Base-by-base conservation (phyloP, 2,113 vertebrate genomes). In the Heterotis niloticus region DNA sequence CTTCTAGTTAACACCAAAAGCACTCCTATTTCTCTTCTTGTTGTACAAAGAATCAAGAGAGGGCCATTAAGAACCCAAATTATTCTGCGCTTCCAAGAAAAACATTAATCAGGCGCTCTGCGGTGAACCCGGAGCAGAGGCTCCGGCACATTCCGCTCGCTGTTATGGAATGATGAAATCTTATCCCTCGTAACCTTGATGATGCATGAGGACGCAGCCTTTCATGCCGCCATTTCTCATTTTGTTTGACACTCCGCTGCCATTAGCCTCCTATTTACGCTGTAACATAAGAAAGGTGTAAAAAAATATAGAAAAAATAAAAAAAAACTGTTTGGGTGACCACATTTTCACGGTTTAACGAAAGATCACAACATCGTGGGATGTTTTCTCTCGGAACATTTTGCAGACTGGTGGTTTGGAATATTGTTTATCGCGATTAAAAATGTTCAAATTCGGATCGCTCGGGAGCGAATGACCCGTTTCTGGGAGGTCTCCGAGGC, bases 51-150 rank as follows among this genome's bases (percentile, higher is more conserved):
- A 64, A 52, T 75, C 74, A 29, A 44, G 74, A 75, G 74, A 75
- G 10, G 59, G 54, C 74, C 74, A 75, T 75, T 75, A 44, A 34
- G 13, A 44, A 26, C 23, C 57, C 59, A 60, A 75, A 75, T 75
- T 62, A 75, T 75, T 75, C 74, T 64, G 74, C 11, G 59, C 74
- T 75, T 34, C 57, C 56, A 75, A 75, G 74, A 75, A 75, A 64
- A 75, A 75, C 56, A 75, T 62, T 44, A 75, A 75, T 75, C 74
- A 64, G 17, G 24, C 57, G 59, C 59, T 18, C 74, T 13, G 71
- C 26, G 54, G 71, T 57, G 71, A 57, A 74, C 71, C 51, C 69
- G 44, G 69, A 72, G 71, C 71, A 59, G 17, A 74, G 71, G 52
- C 71, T 74, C 57, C 57, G 52, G 56, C 71, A 74, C 71, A 74